These are phyloP conservation scores for Drosophila parabipectinata DNA, from an alignment of 1,140 invertebrate species.

Conservation along the genomic window DNA sequence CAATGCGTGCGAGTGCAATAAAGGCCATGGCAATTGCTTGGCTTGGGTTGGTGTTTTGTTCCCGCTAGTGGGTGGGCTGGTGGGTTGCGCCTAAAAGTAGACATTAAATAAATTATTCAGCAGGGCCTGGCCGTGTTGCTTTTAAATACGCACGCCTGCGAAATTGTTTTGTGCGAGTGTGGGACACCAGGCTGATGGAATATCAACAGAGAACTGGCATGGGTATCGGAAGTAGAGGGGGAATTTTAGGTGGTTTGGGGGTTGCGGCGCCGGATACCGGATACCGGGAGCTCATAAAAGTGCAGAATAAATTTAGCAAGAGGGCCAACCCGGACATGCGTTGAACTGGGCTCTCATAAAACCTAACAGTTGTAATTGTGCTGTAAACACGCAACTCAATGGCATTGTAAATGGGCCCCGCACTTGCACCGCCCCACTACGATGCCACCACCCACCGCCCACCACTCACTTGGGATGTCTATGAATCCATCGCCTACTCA, in stretches of 20 bases:
- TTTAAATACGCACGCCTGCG: constrained; percentile 58
- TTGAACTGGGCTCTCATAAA: constrained; percentile 70
- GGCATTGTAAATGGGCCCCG: constrained; percentile 62
- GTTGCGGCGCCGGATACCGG: constrained; percentile 16
- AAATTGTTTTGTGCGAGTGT: constrained; percentile 63
- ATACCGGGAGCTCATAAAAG: constrained; percentile 70
- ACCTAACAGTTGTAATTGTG: constrained; percentile 80
- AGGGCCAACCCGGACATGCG: constrained; percentile 33
- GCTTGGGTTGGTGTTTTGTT: constrained; percentile 4
- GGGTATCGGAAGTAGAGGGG: neutral
- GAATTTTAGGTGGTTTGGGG: neutral
- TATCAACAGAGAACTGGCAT: neutral
- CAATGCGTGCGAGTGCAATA: constrained; percentile 65
- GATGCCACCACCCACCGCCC: constrained; percentile 1
- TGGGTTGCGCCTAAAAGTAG: constrained; percentile 73
- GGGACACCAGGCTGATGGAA: constrained; percentile 9
- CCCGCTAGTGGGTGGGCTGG: constrained; percentile 10
- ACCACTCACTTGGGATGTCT: constrained; percentile 17
- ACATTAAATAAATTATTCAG: constrained; percentile 82
- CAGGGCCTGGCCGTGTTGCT: constrained; percentile 32
- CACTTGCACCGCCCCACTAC: constrained; percentile 33
- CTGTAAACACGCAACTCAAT: constrained; percentile 82
- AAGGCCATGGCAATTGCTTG: constrained; percentile 62
- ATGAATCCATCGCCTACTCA: constrained; percentile 18
- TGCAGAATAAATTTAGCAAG: constrained; percentile 68